Conservation (phyloP, 1,140 invertebrate species). For the Planococcus citri region DNA sequence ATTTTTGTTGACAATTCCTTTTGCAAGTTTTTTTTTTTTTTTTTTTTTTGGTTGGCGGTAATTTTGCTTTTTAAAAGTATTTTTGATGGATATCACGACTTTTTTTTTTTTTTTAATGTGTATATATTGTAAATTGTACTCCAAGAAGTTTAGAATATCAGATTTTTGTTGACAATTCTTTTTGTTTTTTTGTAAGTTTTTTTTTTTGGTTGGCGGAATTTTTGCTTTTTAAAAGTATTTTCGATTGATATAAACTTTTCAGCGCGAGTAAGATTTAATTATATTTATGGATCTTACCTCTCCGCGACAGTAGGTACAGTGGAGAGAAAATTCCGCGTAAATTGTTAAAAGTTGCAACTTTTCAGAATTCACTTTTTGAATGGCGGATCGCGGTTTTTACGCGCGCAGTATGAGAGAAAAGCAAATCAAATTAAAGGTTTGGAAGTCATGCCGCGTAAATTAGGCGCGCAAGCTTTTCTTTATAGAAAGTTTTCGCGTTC, state of each 20-base stretch:
- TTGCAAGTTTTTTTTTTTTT: no score
- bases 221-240: no score
- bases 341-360: conserved; percentile 4
- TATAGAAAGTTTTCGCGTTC: not conserved
- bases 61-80: no score
- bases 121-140: no score
- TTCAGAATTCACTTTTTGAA: not conserved
- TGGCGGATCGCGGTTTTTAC: conserved; percentile 1
- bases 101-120: no score
- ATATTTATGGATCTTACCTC: not conserved
- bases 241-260: not conserved
- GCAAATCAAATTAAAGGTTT: conserved; percentile 7
- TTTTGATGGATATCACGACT: no score
- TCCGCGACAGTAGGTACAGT: not conserved
- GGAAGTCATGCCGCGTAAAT: conserved; percentile 1
- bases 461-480: not conserved
- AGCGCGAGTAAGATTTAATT: conserved; percentile 3
- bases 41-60: no score
- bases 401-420: not conserved
- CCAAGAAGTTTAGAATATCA: no score
- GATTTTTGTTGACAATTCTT: no score
- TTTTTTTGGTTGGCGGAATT: no score
- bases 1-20: no score
- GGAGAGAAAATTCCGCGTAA: not conserved
- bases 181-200: no score